phyloP scores from a whole-genome alignment of 1,140 invertebrate species.

The Kradibia gibbosae region DNA sequence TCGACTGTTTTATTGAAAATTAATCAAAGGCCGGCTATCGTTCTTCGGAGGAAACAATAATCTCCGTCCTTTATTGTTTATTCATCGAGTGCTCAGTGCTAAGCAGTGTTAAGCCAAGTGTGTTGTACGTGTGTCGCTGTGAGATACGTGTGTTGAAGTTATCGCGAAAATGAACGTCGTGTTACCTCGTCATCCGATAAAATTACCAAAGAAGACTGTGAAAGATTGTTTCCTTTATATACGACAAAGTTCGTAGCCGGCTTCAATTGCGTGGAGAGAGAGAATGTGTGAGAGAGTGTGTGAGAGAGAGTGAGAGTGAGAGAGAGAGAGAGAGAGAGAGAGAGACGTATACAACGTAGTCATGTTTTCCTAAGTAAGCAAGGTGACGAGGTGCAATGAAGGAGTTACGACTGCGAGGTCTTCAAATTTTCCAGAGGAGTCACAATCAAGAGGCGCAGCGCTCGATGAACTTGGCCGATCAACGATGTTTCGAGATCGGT shows the following conservation, averaged over 20 bases:
- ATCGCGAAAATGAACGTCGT: background rate
- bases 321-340: too few relatives aligned
- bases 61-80: background rate
- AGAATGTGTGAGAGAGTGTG: too few relatives aligned
- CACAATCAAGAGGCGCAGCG: background rate
- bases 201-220: background rate
- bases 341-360: too few relatives aligned
- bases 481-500: background rate
- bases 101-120: background rate
- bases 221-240: background rate
- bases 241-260: too few relatives aligned
- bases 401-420: background rate
- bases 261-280: too few relatives aligned
- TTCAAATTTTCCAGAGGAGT: background rate
- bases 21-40: background rate
- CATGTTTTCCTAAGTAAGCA: too few relatives aligned
- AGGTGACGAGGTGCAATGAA: background rate
- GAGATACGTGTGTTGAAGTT: background rate
- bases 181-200: background rate
- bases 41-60: background rate
- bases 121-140: background rate
- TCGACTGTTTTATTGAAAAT: too few relatives aligned
- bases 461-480: background rate
- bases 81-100: background rate
- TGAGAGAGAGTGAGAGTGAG: too few relatives aligned